These are phyloP conservation scores for Heteromyza rotundicornis DNA, from an alignment of 2,888 invertebrate species.

Conservation along the genomic window DNA sequence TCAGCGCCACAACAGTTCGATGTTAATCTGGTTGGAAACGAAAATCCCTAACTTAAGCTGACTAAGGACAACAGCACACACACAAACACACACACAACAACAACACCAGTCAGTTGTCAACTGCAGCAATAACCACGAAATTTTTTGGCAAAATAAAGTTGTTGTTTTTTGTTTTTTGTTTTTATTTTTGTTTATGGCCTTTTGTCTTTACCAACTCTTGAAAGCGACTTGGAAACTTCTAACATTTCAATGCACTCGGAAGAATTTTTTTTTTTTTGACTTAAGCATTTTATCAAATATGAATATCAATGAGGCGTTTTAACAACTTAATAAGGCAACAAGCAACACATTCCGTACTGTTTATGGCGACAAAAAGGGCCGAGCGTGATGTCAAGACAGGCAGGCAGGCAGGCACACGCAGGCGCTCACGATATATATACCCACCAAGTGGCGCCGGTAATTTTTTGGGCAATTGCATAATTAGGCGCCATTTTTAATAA, in stretches of 20 bases:
- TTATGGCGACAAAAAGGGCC: not conserved
- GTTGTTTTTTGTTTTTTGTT: slow-evolving; percentile 11
- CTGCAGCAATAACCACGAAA: slow-evolving; percentile 19
- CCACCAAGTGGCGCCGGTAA: not conserved
- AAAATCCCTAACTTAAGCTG: slow-evolving; percentile 16
- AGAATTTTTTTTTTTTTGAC: no score
- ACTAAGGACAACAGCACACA: slow-evolving; percentile 34
- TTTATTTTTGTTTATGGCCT: slow-evolving; percentile 17
- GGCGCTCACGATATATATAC: not conserved
- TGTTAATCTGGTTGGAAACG: no score
- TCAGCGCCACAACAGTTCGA: not conserved
- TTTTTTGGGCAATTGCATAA: not conserved
- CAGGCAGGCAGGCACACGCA: slow-evolving; percentile 5
- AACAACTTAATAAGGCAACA: slow-evolving; percentile 30
- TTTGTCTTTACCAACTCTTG: not conserved
- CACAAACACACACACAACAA: slow-evolving; percentile 10
- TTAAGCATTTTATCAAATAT: slow-evolving; percentile 27
- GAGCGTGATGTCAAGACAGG: not conserved
- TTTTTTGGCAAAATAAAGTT: not conserved
- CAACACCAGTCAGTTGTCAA: slow-evolving; percentile 15
- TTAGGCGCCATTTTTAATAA: slow-evolving; percentile 1
- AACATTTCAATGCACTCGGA: no score
- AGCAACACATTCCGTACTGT: not conserved
- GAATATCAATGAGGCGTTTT: slow-evolving; percentile 34
- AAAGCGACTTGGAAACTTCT: not conserved